Conservation (phyloP, 2,888 invertebrate genomes). For the Ichneumoninae sp. region DNA sequence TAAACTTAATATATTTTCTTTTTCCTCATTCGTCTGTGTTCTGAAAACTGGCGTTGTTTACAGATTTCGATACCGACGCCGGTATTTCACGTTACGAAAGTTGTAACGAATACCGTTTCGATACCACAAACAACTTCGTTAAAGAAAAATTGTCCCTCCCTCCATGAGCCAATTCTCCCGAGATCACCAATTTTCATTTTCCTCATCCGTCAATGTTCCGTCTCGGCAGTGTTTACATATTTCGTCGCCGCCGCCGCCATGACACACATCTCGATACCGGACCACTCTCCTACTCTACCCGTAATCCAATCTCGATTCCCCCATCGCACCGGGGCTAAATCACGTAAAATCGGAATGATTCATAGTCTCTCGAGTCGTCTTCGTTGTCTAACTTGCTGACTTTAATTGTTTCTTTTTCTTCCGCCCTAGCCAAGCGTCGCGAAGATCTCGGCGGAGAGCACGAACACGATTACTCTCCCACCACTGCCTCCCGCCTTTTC, state of each 20-base stretch:
- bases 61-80: too few relatives aligned
- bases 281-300: neutral
- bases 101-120: too few relatives aligned
- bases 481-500: constrained; percentile 4
- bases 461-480: constrained; percentile 38
- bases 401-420: neutral
- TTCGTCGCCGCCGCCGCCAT: neutral
- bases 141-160: too few relatives aligned
- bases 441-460: constrained; percentile 22
- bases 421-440: neutral
- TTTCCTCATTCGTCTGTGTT: too few relatives aligned
- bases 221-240: too few relatives aligned
- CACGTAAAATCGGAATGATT: constrained; percentile 30
- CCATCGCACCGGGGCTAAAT: constrained; percentile 2
- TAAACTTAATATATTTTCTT: too few relatives aligned
- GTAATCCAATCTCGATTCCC: constrained; percentile 9
- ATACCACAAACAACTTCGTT: too few relatives aligned
- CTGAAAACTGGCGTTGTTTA: too few relatives aligned
- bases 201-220: too few relatives aligned
- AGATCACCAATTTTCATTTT: too few relatives aligned
- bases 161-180: too few relatives aligned
- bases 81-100: too few relatives aligned
- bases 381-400: constrained; percentile 15
- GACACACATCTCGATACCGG: neutral
- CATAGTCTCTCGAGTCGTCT: neutral